These are phyloP conservation scores for Geopemphigus sp. DNA, from an alignment of 1,140 invertebrate genomes.

Conservation along the genomic window DNA sequence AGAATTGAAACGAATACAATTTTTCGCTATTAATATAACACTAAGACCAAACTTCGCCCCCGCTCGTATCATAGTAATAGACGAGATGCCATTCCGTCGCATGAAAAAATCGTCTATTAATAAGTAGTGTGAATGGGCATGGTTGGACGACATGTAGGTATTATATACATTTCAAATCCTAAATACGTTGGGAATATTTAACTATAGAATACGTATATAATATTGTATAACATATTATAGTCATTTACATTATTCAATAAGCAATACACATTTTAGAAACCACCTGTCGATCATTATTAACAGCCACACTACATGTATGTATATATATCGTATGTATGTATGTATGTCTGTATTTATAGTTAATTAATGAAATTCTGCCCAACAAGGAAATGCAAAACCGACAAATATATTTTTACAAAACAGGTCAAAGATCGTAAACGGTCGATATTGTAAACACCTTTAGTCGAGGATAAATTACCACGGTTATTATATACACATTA, in stretches of 20 bases:
- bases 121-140: neutral
- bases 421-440: slow-evolving; percentile 42
- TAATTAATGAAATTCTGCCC: slow-evolving; percentile 31
- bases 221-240: no score
- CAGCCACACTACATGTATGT: neutral
- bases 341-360: neutral
- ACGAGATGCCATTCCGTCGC: neutral
- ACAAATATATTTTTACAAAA: slow-evolving; percentile 34
- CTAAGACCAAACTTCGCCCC: slow-evolving; percentile 13
- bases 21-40: slow-evolving; percentile 33
- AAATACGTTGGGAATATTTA: neutral
- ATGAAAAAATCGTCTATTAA: slow-evolving; percentile 31
- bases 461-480: slow-evolving; percentile 32
- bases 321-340: no score
- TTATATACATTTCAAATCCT: neutral
- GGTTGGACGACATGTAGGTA: neutral
- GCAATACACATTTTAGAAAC: slow-evolving; percentile 12
- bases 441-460: slow-evolving; percentile 25
- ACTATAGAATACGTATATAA: no score
- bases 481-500: neutral
- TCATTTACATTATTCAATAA: neutral
- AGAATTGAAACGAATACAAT: neutral
- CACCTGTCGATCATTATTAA: neutral
- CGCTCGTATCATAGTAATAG: slow-evolving; percentile 21
- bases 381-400: slow-evolving; percentile 37